Percentiles rank a stretch among this genome's conserved stretches.
phyloP scores from a whole-genome alignment of 1,140 invertebrate species.

The Phymastichus coffea region DNA sequence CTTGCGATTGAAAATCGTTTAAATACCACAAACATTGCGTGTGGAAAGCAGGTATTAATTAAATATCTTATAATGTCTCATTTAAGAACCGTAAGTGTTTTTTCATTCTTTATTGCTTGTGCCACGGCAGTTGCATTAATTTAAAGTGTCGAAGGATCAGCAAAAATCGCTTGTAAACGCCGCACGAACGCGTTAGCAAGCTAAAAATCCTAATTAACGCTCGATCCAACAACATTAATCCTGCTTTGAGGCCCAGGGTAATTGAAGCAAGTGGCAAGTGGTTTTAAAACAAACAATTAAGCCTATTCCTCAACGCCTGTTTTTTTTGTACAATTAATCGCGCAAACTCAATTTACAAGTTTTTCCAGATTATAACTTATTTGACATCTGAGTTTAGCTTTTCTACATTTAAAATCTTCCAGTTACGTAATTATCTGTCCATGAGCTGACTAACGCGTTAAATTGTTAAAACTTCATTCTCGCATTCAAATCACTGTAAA shows the following conservation, averaged over 20 bases:
- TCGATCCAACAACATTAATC: background rate
- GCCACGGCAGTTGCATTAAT: too few relatives aligned
- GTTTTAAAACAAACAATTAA: background rate
- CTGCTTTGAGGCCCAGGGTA: background rate
- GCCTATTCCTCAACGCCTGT: background rate
- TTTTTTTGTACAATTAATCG: background rate
- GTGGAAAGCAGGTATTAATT: too few relatives aligned
- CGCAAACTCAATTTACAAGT: background rate
- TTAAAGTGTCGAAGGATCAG: too few relatives aligned
- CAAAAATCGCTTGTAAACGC: background rate
- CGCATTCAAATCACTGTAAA: too few relatives aligned
- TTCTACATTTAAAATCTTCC: background rate
- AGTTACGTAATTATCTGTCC: background rate
- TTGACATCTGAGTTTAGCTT: background rate
- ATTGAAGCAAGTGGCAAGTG: background rate
- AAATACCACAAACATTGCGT: too few relatives aligned
- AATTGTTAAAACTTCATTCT: too few relatives aligned
- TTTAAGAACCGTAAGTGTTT: too few relatives aligned
- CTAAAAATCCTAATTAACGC: background rate
- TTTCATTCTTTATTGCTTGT: too few relatives aligned
- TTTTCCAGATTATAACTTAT: background rate
- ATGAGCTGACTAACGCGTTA: background rate
- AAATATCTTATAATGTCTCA: too few relatives aligned
- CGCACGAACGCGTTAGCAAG: background rate
- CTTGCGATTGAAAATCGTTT: too few relatives aligned